Conservation (phyloP, 1,140 invertebrate genomes). For the Druon quercuslanigerum region DNA sequence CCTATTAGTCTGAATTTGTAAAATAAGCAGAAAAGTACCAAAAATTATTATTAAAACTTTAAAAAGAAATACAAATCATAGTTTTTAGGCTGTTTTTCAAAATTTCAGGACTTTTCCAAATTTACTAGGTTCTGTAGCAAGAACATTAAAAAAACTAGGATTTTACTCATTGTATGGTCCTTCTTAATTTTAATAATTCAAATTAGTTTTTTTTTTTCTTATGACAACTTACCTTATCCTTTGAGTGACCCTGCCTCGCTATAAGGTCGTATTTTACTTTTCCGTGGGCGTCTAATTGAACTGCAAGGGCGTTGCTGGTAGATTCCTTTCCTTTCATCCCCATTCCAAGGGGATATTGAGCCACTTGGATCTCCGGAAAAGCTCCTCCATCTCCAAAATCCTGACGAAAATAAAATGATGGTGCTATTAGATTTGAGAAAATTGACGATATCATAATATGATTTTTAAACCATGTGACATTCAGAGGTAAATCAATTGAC, state of each 20-base stretch:
- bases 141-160: too few species aligned
- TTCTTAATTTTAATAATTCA: neutral
- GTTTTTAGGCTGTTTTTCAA: too few species aligned
- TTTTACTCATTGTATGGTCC: neutral
- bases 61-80: too few species aligned
- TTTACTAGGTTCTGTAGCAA: too few species aligned
- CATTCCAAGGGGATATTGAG: constrained; percentile 96
- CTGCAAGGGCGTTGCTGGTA: constrained; percentile 92
- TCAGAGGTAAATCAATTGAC: too few species aligned
- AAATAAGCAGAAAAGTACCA: too few species aligned
- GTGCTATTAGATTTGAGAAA: too few species aligned
- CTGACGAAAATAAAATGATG: constrained; percentile 50
- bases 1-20: too few species aligned
- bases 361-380: constrained; percentile 98
- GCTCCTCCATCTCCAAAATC: constrained; percentile 97
- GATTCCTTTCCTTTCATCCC: constrained; percentile 84
- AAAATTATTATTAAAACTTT: too few species aligned
- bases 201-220: too few species aligned
- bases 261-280: constrained; percentile 98
- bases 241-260: constrained; percentile 94
- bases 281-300: constrained; percentile 94
- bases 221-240: constrained; percentile 87
- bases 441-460: neutral
- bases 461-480: neutral
- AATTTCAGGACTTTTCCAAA: too few species aligned